Base-by-base conservation (phyloP, 1,140 invertebrate genomes). In the Helicoverpa armigera region DNA sequence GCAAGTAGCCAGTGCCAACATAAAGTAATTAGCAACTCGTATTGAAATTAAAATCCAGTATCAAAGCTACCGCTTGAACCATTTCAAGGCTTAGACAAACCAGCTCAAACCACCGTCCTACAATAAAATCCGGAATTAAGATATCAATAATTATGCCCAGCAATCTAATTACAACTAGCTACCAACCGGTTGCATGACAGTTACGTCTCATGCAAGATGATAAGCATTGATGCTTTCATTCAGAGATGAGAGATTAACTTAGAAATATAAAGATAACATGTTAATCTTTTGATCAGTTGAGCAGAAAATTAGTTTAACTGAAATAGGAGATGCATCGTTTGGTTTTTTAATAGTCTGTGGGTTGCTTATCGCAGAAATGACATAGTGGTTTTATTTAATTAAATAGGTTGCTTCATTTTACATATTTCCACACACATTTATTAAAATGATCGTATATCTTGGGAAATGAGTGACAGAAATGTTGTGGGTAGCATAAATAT, bases 161-260 rank as follows among this genome's bases (percentile, higher is more conserved):
- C 9, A 31, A 12, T 61, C 12, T 61, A 31, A 61, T 61, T 13
- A 61, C 23, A 23, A 23, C 23, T 29, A 61, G 35, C 12, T 29
- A 18, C 18, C 56, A 60, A 60, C 58, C 58, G 3, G 23, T 31
- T 31, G 18, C 23, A 31, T 31, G 58, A 61, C 58, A 31, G 23
- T 12, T 61, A 61, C 58, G 31, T 31, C 58, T 61, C 31, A 29
- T 31, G 23, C 29, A 61, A 14, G 58, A 61, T 61, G 14, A 61
- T 23, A 61, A 61, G 58, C 23, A 13, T 23, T 4, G 16, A 23
- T 29, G 29, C 23, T 61, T 61, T 14, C 23, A 61, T 61, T 31
- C 58, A 61, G 2, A 61, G 58, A 61, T 31, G 23, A 61, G 2
- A 61, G 58, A 61, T 61, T 61, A 61, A 31, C 23, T 31, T 61